Conservation (phyloP, 2,113 vertebrate species). For the Redunca redunca region DNA sequence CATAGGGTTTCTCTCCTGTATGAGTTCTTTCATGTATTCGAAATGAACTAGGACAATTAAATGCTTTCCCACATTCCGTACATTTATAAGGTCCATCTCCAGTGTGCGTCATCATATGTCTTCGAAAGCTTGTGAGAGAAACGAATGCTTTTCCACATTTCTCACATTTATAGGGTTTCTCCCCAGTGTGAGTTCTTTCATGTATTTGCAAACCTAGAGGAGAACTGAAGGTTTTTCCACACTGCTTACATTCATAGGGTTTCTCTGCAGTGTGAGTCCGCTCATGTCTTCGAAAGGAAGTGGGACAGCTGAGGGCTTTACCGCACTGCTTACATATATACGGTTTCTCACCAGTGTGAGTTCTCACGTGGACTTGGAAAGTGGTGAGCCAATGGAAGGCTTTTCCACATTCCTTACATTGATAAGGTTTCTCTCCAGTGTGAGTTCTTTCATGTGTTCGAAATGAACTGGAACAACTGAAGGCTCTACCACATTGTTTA, state of each 20-base stretch:
- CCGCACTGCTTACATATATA: constrained; percentile 54
- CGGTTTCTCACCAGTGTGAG: constrained; percentile 60
- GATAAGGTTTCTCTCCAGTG: constrained; percentile 88
- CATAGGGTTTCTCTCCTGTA: constrained; percentile 61
- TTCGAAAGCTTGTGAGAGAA: constrained; percentile 41
- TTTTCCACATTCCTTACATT: constrained; percentile 69
- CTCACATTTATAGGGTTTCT: constrained; percentile 45
- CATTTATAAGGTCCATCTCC: constrained; percentile 63
- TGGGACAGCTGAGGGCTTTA: constrained; percentile 48
- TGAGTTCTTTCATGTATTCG: constrained; percentile 63
- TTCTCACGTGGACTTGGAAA: constrained; percentile 74
- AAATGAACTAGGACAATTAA: constrained; percentile 56
- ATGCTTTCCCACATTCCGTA: constrained; percentile 63
- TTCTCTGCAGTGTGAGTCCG: constrained; percentile 49
- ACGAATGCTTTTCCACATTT: constrained; percentile 60
- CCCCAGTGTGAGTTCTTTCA: constrained; percentile 54
- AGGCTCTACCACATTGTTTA: constrained; percentile 55
- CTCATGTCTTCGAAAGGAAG: constrained; percentile 52
- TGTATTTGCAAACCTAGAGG: constrained; percentile 52
- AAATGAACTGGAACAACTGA: constrained; percentile 55
- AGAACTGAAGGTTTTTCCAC: constrained; percentile 34
- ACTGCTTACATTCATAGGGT: constrained; percentile 45
- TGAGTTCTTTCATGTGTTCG: constrained; percentile 74
- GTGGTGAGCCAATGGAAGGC: constrained; percentile 72
- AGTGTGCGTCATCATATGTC: constrained; percentile 40